phyloP scores from a whole-genome alignment of 2,113 vertebrate genomes.

The Phylloscopus whistleri region DNA sequence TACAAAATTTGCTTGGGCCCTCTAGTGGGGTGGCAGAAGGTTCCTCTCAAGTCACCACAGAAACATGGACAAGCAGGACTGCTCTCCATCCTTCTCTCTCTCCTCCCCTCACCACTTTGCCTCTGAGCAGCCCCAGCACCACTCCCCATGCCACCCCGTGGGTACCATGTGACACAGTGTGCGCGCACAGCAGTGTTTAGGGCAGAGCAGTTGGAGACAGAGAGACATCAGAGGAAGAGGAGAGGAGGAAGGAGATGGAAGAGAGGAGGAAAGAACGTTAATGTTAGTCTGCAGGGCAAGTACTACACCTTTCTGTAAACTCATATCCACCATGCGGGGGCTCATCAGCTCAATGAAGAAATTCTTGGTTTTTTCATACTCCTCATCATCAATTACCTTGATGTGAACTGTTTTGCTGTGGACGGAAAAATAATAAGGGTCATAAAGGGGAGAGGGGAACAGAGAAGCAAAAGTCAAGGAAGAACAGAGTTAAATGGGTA shows the following conservation, averaged over 20 bases:
- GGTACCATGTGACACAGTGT: slow-evolving; percentile 75
- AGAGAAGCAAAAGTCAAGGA: slow-evolving; percentile 58
- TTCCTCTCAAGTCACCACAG: neutral
- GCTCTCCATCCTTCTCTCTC: neutral
- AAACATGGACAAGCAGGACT: neutral
- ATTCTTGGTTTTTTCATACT: slow-evolving; percentile 87
- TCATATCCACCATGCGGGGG: slow-evolving; percentile 85
- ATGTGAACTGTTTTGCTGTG: slow-evolving; percentile 86
- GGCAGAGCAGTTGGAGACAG: slow-evolving; percentile 57
- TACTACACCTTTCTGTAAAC: slow-evolving; percentile 89
- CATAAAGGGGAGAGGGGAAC: slow-evolving; percentile 67
- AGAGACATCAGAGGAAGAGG: slow-evolving; percentile 35
- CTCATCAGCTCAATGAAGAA: slow-evolving; percentile 85
- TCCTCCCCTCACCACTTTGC: neutral
- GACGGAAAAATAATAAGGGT: slow-evolving; percentile 81
- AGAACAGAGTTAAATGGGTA: slow-evolving; percentile 13
- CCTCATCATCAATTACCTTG: slow-evolving; percentile 88
- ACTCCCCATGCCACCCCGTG: neutral
- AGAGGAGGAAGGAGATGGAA: slow-evolving; percentile 36
- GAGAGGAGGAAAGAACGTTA: slow-evolving; percentile 67
- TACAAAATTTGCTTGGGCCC: neutral
- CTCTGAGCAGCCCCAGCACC: neutral
- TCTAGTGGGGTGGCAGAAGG: neutral
- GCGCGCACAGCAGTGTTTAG: slow-evolving; percentile 63
- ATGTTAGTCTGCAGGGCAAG: slow-evolving; percentile 75